Evolutionary conservation across 2,113 vertebrate species (phyloP).

Genomic region (Tupaia chinensis): DNA sequence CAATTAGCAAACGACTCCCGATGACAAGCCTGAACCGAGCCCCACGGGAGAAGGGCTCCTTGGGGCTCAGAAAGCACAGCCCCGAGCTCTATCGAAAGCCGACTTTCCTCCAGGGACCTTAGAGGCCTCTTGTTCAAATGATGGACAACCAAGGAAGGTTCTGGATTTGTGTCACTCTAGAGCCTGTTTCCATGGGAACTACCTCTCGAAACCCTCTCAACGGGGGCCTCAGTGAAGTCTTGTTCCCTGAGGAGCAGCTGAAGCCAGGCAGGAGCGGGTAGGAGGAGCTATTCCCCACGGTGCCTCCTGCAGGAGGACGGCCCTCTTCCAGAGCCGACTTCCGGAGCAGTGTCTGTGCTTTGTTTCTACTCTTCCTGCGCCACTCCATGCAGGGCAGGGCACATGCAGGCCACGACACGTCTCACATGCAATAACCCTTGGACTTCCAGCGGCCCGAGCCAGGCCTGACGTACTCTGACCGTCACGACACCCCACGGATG

Average conservation of each 20-base stretch:
- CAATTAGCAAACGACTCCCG: slow-evolving; percentile 52
- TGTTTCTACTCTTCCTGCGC: no score
- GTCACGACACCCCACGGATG: neutral
- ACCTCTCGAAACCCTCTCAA: slow-evolving; percentile 65
- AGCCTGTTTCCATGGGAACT: slow-evolving; percentile 75
- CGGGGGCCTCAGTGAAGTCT: slow-evolving; percentile 71
- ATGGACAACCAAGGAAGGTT: slow-evolving; percentile 65
- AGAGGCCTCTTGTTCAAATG: slow-evolving; percentile 58
- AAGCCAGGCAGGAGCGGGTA: slow-evolving; percentile 76
- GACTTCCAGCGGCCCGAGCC: neutral
- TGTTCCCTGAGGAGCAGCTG: slow-evolving; percentile 72
- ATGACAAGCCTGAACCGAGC: slow-evolving; percentile 28
- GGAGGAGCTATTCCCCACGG: slow-evolving; percentile 79
- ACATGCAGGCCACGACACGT: neutral
- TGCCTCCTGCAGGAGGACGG: slow-evolving; percentile 53
- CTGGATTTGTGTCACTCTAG: slow-evolving; percentile 64
- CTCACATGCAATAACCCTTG: neutral
- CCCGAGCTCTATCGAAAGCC: slow-evolving; percentile 64
- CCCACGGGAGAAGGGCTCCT: slow-evolving; percentile 50
- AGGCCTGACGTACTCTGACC: neutral
- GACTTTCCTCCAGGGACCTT: slow-evolving; percentile 46
- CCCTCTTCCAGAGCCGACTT: no score
- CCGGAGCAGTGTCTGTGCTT: no score
- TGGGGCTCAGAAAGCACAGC: slow-evolving; percentile 24
- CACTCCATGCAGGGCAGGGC: neutral